Conservation (phyloP, 2,888 invertebrate genomes). For the Leptarthrus brevirostris region DNA sequence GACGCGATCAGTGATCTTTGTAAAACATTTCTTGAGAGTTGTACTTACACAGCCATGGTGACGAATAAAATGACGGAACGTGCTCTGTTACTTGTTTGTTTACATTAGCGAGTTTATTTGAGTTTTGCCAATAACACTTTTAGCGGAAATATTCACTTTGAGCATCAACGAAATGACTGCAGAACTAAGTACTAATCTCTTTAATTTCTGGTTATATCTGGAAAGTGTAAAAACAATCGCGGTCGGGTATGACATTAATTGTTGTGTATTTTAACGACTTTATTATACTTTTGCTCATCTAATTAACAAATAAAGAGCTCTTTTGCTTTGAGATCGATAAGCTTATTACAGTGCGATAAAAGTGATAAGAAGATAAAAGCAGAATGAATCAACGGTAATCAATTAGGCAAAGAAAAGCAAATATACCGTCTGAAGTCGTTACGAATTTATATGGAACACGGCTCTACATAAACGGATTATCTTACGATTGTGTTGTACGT, state of each 20-base stretch:
- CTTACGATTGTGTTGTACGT: too few relatives aligned
- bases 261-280: constrained; percentile 19
- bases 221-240: constrained; percentile 1
- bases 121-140: not conserved
- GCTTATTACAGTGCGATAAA: constrained; percentile 26
- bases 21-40: constrained; percentile 7
- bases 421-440: constrained; percentile 12
- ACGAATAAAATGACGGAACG: not conserved
- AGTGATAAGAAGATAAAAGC: constrained; percentile 25
- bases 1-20: constrained; percentile 1
- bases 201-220: not conserved
- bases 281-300: constrained; percentile 1
- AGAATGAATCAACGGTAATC: constrained; percentile 21
- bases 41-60: too few relatives aligned
- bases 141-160: not conserved
- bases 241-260: constrained; percentile 2
- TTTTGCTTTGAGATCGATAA: constrained; percentile 24
- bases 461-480: not conserved
- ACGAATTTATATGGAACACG: not conserved
- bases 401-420: constrained; percentile 4
- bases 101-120: not conserved
- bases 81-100: not conserved
- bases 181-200: not conserved
- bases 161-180: not conserved
- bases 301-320: not conserved